phyloP scores from a whole-genome alignment of 2,888 invertebrate species.

The Stenurella melanura region DNA sequence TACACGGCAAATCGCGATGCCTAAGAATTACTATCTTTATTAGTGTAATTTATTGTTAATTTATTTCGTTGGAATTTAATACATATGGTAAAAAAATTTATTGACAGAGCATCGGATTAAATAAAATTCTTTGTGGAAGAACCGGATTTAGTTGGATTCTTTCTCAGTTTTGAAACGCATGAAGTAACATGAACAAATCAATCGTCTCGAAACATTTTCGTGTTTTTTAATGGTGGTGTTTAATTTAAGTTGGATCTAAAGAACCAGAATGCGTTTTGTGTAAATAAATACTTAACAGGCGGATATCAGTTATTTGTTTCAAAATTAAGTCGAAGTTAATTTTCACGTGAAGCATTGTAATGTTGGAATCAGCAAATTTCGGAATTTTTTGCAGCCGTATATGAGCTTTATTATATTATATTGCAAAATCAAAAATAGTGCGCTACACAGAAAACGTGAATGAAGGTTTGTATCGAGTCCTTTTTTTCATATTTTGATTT shows the following conservation, averaged over 20 bases:
- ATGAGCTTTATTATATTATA: no score
- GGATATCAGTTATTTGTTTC: no score
- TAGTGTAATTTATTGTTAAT: not conserved
- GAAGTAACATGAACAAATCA: constrained; percentile 1
- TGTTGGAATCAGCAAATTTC: no score
- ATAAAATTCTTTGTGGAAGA: not conserved
- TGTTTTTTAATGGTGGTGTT: not conserved
- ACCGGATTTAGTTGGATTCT: not conserved
- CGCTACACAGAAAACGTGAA: no score
- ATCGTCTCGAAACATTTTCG: not conserved
- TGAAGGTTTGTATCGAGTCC: no score
- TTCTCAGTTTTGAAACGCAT: not conserved
- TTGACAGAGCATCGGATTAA: not conserved
- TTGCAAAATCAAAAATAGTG: no score
- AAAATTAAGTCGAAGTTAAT: no score
- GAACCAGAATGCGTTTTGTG: not conserved
- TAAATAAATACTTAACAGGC: not conserved
- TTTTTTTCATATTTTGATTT: no score
- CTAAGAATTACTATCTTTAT: not conserved
- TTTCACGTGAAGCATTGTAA: no score
- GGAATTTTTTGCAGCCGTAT: no score
- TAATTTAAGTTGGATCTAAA: not conserved
- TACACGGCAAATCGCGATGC: not conserved
- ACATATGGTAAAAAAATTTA: not conserved
- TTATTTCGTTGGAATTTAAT: not conserved